Conservation (phyloP, 2,113 vertebrate genomes). For the Chaetura pelagica region DNA sequence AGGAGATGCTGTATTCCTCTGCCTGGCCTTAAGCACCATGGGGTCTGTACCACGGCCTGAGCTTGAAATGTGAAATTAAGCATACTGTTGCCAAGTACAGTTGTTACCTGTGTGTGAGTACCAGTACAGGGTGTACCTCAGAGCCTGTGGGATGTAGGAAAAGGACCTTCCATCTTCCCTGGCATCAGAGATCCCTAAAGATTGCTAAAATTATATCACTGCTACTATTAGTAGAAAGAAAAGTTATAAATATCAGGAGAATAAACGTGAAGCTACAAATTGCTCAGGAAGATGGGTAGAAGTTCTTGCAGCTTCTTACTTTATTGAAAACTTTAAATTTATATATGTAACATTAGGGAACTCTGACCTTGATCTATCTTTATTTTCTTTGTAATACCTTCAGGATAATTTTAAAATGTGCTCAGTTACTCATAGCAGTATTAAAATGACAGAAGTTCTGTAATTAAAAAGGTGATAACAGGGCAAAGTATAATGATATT, state of each 20-base stretch:
- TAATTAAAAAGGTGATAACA: not conserved
- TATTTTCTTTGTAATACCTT: slow-evolving; percentile 7
- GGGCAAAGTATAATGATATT: not conserved
- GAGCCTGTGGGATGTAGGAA: not conserved
- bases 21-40: not conserved
- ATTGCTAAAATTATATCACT: not conserved
- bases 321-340: not conserved
- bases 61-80: not conserved
- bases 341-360: not conserved
- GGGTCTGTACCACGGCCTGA: not conserved
- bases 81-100: not conserved
- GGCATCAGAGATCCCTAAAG: not conserved
- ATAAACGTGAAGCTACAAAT: not conserved
- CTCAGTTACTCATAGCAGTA: not conserved
- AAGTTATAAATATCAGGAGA: not conserved
- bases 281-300: not conserved
- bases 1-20: not conserved
- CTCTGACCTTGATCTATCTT: not conserved
- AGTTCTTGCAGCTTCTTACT: not conserved
- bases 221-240: not conserved
- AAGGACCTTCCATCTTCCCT: not conserved
- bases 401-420: not conserved
- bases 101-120: not conserved
- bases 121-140: rapidly evolving
- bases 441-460: not conserved